Evolutionary conservation across 2,888 invertebrate genomes (phyloP).

Genomic region (Dysmachus trigonus): DNA sequence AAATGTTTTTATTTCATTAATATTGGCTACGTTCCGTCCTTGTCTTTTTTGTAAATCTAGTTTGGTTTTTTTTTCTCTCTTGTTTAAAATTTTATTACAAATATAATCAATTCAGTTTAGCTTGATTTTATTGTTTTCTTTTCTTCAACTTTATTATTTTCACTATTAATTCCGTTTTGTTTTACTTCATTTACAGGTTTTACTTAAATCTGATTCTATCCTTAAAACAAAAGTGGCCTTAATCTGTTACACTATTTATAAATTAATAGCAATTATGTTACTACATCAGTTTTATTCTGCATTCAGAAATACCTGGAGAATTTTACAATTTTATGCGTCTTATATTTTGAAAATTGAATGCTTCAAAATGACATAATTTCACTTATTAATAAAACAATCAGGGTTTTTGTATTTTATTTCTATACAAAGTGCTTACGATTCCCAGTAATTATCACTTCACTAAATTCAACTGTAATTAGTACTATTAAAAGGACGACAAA

Average conservation of each 20-base stretch:
- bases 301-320: conserved; percentile 27
- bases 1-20: conserved; percentile 30
- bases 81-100: conserved; percentile 24
- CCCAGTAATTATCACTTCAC: not conserved
- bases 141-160: conserved; percentile 33
- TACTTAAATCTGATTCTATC: conserved; percentile 6
- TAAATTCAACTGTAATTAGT: not conserved
- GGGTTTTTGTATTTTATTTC: not conserved
- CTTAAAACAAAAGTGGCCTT: conserved; percentile 25
- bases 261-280: conserved; percentile 33
- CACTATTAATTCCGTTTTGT: conserved; percentile 24
- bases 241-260: conserved; percentile 27
- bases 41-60: conserved; percentile 22
- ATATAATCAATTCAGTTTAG: conserved; percentile 33
- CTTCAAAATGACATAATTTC: not conserved
- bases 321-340: conserved; percentile 14
- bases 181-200: conserved; percentile 31
- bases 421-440: conserved; percentile 25
- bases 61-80: not conserved
- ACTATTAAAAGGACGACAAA: not conserved
- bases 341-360: not conserved
- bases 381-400: conserved; percentile 4
- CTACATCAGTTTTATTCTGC: conserved; percentile 13
- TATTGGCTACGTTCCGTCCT: conserved; percentile 11
- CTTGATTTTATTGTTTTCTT: conserved; percentile 4